Percentiles rank a stretch among this genome's conserved stretches.
Conservation (phyloP, 2,797 vertebrate genomes). For the Astyanax mexicanus region DNA sequence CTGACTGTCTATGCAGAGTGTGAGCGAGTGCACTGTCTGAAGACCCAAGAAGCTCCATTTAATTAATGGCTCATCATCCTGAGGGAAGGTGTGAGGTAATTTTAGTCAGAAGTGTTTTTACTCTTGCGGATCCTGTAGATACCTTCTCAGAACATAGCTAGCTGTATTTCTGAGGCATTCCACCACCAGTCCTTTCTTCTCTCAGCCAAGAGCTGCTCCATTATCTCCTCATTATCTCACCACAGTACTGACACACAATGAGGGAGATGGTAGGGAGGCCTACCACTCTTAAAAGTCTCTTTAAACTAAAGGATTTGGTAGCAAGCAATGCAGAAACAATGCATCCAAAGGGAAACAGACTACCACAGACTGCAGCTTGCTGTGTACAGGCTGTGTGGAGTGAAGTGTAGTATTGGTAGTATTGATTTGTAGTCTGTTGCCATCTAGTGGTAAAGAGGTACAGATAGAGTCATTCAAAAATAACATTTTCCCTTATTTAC, state of each 20-base stretch:
- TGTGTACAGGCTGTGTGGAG: neutral
- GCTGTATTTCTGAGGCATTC: neutral
- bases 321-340: neutral
- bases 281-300: neutral
- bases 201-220: neutral
- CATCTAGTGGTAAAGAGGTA: slow-evolving; percentile 4
- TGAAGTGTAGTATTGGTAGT: neutral
- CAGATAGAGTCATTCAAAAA: neutral
- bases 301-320: neutral
- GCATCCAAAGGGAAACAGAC: neutral
- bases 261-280: neutral
- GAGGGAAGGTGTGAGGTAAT: neutral
- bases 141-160: neutral
- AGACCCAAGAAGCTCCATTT: neutral
- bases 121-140: neutral
- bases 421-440: slow-evolving; percentile 11
- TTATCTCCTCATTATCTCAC: neutral
- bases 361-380: too few relatives aligned
- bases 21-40: neutral
- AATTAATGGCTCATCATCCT: neutral
- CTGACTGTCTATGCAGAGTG: neutral
- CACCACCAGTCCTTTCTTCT: neutral
- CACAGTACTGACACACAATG: neutral
- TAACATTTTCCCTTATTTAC: too few relatives aligned
- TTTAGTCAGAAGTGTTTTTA: neutral